Evolutionary conservation across 2,888 invertebrate genomes (phyloP), one percentile per base, ranked within the genome.

Genomic region (Drosophila ezoana): DNA sequence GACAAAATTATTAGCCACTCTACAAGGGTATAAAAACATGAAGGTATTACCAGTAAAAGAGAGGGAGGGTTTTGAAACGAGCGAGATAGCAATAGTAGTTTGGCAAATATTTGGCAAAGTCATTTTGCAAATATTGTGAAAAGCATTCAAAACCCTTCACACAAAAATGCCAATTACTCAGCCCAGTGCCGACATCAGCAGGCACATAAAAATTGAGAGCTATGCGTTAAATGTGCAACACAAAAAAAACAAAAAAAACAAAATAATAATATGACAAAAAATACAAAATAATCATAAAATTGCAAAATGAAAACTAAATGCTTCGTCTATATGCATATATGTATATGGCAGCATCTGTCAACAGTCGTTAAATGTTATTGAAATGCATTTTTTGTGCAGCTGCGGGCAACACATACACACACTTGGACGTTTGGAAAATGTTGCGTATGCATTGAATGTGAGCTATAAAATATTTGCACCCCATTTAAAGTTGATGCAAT

Each of bases 401-500:
- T 54, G 43, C 49, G 10, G 37, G 47, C 48, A 37, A 47, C 18
- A 64, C 11, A 47, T 20, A 45, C 52, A 52, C 32, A 35, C 37
- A 63, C 37, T 28, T 28, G 28, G 28, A 28, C 28, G 8, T 28
- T 28, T 28, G 28, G 8, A 8, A 28, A 43, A 20, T 53, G 47
- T 28, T 28, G 33, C 16, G 14, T 43, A 56, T 47, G 51, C 20
- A 38, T 38, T 43, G 10, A 54, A 37, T 14, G 57, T 13, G 20
- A 32, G 40, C 49, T 8, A 58, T 67, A 67, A 72, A 79, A 63
- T 63, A 69, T 80, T 80, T 70, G 75, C 81, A 79, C 61, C 28
- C 69, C 76, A 81, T 84, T 81, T 81, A 75, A 80, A 69, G 56
- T 63, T 66, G 58, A 45, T 75, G 65, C 68, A 73, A 65, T 80